Percentiles rank a stretch among this genome's conserved stretches.
Evolutionary conservation across 2,113 vertebrate genomes (phyloP).

Genomic region (Crotalus horridus): DNA sequence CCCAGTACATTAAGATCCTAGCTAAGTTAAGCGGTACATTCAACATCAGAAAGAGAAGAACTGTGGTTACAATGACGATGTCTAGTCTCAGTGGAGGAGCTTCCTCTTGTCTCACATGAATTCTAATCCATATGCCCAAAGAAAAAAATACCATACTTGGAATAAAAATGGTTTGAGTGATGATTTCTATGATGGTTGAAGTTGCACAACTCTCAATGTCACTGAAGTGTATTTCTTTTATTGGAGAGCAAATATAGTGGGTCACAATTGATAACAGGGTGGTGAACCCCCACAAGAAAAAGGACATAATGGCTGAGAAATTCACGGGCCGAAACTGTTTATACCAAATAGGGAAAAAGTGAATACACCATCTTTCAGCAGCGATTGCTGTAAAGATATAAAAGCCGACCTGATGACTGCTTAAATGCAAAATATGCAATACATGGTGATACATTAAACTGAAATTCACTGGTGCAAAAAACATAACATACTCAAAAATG

Average conservation of each 20-base stretch:
- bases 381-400: constrained; percentile 16
- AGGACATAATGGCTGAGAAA: background rate
- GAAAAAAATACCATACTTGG: background rate
- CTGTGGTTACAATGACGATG: accelerated
- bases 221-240: accelerated
- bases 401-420: background rate
- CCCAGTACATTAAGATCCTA: background rate
- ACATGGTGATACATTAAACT: background rate
- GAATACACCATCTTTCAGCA: background rate
- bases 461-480: background rate
- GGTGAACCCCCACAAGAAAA: background rate
- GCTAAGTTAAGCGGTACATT: background rate
- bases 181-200: background rate
- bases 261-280: background rate
- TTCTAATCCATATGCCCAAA: constrained; percentile 19
- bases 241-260: constrained; percentile 14
- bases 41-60: background rate
- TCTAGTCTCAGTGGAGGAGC: background rate
- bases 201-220: background rate
- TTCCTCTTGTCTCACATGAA: background rate
- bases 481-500: background rate
- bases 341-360: background rate
- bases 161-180: constrained; percentile 24
- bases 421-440: background rate
- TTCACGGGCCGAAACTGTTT: background rate